Evolutionary conservation across 2,113 vertebrate genomes (phyloP), one percentile per base, ranked within the genome.

Genomic region (Symphodus melops): DNA sequence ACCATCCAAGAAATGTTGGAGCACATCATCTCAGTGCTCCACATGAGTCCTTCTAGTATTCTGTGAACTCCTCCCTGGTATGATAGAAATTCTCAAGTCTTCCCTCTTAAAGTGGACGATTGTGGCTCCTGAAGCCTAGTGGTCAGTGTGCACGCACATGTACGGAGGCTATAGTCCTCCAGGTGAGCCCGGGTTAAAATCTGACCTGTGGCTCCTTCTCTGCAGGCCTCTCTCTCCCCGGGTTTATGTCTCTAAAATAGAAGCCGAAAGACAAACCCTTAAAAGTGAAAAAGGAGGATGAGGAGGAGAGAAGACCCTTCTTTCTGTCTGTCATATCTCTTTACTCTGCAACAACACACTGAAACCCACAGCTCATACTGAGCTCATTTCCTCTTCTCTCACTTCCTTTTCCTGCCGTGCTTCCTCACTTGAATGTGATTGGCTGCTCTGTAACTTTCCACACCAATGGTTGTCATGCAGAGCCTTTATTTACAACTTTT

Each of bases 381-480:
- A 57, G 36, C 70, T 75, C 33, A 23, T 54, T 84, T 86, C 72
- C 78, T 61, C 37, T 54, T 36, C 61, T 72, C 79, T 74, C 51
- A 53, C 67, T 39, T 77, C 67, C 52, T 9, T 62, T 74, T 84
- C 72, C 83, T 84, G 48, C 25, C 39, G 9, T 39, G 4, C 72
- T 76, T 81, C 77, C 71, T 75, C 5, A 69, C 56, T 54, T 70
- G 5, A 67, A 72, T 49, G 28, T 44, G 58, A 68, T 68, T 56
- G 65, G 56, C 76, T 69, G 64, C 56, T 57, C 12, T 21, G n/a
- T 65, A 25, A 61, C 7, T 14, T 23, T 36, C 12, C 0, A 23
- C 21, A 20, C 25, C 19, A 8, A 17, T 28, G 12, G 13, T 25
- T 60, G 5, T 8, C 53, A 41, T 28, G 20, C 28, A 41, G 12